Conservation (phyloP, 2,113 vertebrate genomes). For the Odocoileus hemionus region DNA sequence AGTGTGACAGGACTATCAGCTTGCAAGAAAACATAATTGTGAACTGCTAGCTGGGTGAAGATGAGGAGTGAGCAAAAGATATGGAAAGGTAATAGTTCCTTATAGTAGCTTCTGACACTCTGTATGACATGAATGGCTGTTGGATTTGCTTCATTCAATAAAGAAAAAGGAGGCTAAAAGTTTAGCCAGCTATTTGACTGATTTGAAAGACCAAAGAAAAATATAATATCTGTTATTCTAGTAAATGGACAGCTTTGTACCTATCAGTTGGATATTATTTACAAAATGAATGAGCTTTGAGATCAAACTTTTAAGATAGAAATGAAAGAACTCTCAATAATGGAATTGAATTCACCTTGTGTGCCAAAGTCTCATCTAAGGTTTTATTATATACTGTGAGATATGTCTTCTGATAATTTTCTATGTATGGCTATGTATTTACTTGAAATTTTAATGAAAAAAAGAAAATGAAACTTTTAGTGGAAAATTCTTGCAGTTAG, state of each 20-base stretch:
- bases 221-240: not conserved
- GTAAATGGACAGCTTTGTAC: not conserved
- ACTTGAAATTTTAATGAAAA: slow-evolving; percentile 42
- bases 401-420: slow-evolving; percentile 26
- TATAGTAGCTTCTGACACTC: not conserved
- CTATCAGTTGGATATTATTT: not conserved
- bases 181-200: not conserved
- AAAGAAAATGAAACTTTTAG: slow-evolving; percentile 48
- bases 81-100: not conserved
- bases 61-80: not conserved
- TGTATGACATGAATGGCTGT: not conserved
- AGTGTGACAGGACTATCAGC: not conserved
- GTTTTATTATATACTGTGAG: slow-evolving; percentile 6
- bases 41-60: not conserved
- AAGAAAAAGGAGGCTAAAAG: not conserved
- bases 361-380: slow-evolving; percentile 10
- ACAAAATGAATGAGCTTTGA: slow-evolving; percentile 16
- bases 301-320: slow-evolving; percentile 18
- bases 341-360: not conserved
- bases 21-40: not conserved
- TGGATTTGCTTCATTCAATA: not conserved
- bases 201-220: not conserved
- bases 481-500: slow-evolving; percentile 51
- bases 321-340: slow-evolving; percentile 16
- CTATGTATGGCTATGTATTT: slow-evolving; percentile 38